phyloP scores from a whole-genome alignment of 2,888 invertebrate species.

The Drosophila setosimentum region DNA sequence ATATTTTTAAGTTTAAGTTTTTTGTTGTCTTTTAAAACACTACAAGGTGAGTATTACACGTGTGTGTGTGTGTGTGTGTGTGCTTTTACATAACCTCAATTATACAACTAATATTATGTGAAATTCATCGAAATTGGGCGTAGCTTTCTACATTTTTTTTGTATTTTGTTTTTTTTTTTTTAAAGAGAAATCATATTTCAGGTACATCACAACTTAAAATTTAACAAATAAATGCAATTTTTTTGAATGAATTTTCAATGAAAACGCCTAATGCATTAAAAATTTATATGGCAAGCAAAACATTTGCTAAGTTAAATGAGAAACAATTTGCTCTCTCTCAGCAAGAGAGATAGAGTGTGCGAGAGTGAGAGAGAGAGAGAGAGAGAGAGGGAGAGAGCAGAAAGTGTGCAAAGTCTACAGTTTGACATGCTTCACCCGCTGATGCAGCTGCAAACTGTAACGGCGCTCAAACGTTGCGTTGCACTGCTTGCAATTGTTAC shows the following conservation, averaged over 20 bases:
- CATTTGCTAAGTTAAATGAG: slow-evolving; percentile 60
- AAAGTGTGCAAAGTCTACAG: slow-evolving; percentile 14
- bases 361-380: background rate
- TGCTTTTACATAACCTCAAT: slow-evolving; percentile 65
- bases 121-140: slow-evolving; percentile 59
- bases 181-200: slow-evolving; percentile 84
- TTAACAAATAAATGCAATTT: slow-evolving; percentile 83
- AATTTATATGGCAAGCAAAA: slow-evolving; percentile 72
- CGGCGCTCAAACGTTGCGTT: slow-evolving; percentile 73
- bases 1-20: slow-evolving; percentile 32
- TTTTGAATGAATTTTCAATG: slow-evolving; percentile 46
- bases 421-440: slow-evolving; percentile 62
- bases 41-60: slow-evolving; percentile 42
- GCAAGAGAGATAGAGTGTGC: background rate
- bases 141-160: slow-evolving; percentile 34
- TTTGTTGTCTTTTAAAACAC: slow-evolving; percentile 41
- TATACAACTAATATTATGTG: slow-evolving; percentile 59
- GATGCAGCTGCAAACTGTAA: slow-evolving; percentile 83
- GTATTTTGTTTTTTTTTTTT: slow-evolving; percentile 37
- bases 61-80: slow-evolving; percentile 28
- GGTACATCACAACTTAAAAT: slow-evolving; percentile 85
- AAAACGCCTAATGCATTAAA: slow-evolving; percentile 57
- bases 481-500: slow-evolving; percentile 72
- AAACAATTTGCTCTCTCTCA: slow-evolving; percentile 17
- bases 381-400: background rate